A percentile compares a stretch with the other conserved stretches of the same genome.
phyloP scores from a whole-genome alignment of 2,888 invertebrate species.

The Eretmocerus hayati region DNA sequence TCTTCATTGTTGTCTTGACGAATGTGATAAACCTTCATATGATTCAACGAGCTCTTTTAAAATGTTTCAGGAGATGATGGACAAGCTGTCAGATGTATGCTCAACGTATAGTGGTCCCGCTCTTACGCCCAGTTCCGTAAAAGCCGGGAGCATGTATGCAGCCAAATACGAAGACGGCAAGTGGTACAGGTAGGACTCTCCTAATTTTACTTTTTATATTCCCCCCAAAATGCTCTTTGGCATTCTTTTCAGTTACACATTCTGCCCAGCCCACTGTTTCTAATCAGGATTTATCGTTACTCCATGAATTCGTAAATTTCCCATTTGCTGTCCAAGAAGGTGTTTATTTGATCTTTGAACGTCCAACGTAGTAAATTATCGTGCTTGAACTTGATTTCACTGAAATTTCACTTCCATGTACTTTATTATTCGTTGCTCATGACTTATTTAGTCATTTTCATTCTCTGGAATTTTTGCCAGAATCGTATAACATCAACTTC shows the following conservation, averaged over 20 bases:
- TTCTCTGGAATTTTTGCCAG: too few species aligned
- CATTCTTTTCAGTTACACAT: too few species aligned
- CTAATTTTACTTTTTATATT: neutral
- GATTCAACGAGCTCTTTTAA: neutral
- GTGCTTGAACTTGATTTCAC: too few species aligned
- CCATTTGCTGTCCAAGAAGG: too few species aligned
- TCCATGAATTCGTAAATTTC: too few species aligned
- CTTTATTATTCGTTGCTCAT: neutral
- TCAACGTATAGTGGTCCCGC: slow-evolving; percentile 50
- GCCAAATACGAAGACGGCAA: slow-evolving; percentile 58
- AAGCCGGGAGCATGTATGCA: slow-evolving; percentile 61
- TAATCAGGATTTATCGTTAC: too few species aligned
- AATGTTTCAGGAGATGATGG: slow-evolving; percentile 55
- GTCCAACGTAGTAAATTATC: too few species aligned
- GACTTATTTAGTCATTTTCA: neutral
- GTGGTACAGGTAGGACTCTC: slow-evolving; percentile 65
- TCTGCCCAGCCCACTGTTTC: too few species aligned
- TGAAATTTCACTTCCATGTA: too few species aligned
- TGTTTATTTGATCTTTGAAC: too few species aligned
- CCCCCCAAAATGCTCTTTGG: too few species aligned
- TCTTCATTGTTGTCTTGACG: neutral
- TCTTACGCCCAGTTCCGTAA: slow-evolving; percentile 44
- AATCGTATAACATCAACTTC: too few species aligned
- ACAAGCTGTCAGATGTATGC: slow-evolving; percentile 58
- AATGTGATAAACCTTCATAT: neutral